A percentile compares a stretch with the other conserved stretches of the same genome.
Conservation (phyloP, 2,113 vertebrate genomes). For the Callipepla californica region DNA sequence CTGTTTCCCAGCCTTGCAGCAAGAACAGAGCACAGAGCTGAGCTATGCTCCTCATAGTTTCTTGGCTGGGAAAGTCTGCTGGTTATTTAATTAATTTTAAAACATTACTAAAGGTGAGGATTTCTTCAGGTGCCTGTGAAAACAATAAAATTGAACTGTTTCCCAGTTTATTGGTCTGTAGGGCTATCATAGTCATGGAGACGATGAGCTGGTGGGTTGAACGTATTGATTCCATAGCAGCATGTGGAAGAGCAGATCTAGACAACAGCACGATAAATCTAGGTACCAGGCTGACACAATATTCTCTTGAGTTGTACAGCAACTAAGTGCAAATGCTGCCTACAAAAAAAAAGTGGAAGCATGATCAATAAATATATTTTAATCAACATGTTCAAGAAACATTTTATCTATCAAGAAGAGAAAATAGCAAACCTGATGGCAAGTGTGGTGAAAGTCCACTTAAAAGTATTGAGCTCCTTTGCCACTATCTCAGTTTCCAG, state of each 20-base stretch:
- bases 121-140: constrained; percentile 33
- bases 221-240: constrained; percentile 67
- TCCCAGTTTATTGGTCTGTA: constrained; percentile 54
- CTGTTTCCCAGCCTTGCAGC: not conserved
- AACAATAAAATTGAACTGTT: constrained; percentile 59
- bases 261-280: constrained; percentile 54
- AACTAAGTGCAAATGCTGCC: constrained; percentile 35
- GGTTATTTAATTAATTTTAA: constrained; percentile 61
- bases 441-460: not conserved
- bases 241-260: constrained; percentile 42
- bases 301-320: constrained; percentile 19
- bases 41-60: not conserved
- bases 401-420: not conserved
- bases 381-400: constrained; percentile 29
- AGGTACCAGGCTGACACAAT: constrained; percentile 40
- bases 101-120: constrained; percentile 17
- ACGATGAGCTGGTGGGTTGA: constrained; percentile 54
- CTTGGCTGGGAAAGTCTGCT: not conserved
- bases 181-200: constrained; percentile 47
- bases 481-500: not conserved
- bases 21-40: not conserved
- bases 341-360: constrained; percentile 19
- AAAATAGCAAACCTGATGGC: not conserved
- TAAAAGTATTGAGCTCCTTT: not conserved
- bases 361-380: constrained; percentile 62